These are phyloP conservation scores for Empis stercorea DNA, from an alignment of 2,888 invertebrate species.

Conservation along the genomic window DNA sequence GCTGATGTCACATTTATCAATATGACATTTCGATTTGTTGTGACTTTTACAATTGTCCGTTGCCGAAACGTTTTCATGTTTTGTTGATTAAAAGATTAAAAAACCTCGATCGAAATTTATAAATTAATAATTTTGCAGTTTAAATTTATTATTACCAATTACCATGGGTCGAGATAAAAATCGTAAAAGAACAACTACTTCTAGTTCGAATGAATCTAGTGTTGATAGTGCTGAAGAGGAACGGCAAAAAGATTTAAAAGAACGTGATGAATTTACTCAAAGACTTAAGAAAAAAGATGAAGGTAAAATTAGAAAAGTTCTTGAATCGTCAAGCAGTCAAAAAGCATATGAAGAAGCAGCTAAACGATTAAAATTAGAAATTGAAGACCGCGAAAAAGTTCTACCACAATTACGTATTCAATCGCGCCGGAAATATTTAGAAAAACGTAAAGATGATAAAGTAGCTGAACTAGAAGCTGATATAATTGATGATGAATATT, in stretches of 20 bases:
- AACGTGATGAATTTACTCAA: conserved; percentile 87
- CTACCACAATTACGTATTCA: conserved; percentile 79
- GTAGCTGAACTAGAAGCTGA: conserved; percentile 89
- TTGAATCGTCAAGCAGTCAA: conserved; percentile 47
- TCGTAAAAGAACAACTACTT: conserved; percentile 21
- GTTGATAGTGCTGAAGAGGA: conserved; percentile 67
- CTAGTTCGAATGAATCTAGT: conserved; percentile 26
- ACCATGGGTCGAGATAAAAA: conserved; percentile 14
- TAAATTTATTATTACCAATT: no score
- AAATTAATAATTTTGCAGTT: no score
- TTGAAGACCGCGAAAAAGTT: conserved; percentile 71
- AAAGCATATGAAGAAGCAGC: conserved; percentile 77
- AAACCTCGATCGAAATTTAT: no score
- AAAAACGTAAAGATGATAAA: conserved; percentile 94
- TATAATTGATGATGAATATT: conserved; percentile 88
- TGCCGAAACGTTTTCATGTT: no score
- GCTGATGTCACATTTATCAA: no score
- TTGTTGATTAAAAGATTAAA: no score
- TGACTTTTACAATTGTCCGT: no score
- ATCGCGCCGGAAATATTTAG: conserved; percentile 85
- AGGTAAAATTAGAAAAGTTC: conserved; percentile 69
- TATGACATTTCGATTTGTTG: no score
- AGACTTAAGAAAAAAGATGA: conserved; percentile 83
- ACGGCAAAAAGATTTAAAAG: conserved; percentile 70
- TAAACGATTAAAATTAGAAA: conserved; percentile 76